Base-by-base conservation (phyloP, 2,888 invertebrate genomes). In the Drosophila helvetica region DNA sequence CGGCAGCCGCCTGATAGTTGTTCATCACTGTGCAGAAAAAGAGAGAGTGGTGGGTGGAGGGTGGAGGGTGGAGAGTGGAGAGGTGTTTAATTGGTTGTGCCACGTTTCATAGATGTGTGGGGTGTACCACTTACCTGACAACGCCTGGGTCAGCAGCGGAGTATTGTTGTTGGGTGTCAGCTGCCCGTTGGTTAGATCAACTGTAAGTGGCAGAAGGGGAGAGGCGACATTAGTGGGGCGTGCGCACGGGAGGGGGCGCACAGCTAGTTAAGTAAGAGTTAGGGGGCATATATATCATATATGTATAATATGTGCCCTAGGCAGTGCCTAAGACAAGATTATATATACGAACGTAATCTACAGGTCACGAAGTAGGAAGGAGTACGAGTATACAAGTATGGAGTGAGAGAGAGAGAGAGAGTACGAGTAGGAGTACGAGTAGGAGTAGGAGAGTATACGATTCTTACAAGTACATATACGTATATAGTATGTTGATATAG, bases 131-230 rank as follows among this genome's bases (percentile, higher is more conserved):
- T 94, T 96, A 98, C 97, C 97, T 96, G 97, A 97, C 93, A 97
- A 95, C 92, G 97, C 97, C 94, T 97, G 97, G 93, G 97, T 97
- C 94, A 97, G 95, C 93, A 98, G 95, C 92, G 97, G 97, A 93
- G 97, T 97, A 94, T 97, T 97, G 95, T 97, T 97, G 95, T 97
- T 97, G 93, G 97, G 97, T 93, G 97, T 97, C 93, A 97, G 95
- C 94, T 97, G 97, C 93, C 97, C 97, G 93, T 97, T 97, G 94
- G 96, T 96, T 94, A 97, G 95, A 94, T 97, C 97, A 95, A 97
- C 97, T 97, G 95, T 93, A 95, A 95, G 67, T 82, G 67, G 71
- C 72, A 86, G 77, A 80, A 78, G 74, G 70, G 71, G 42, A 67
- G 33, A 42, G 9, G 25, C 38, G 74, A 73, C 52, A 75, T 78